Percentiles rank a stretch among this genome's conserved stretches.
phyloP scores from a whole-genome alignment of 2,888 invertebrate genomes.

The Trilocha varians region DNA sequence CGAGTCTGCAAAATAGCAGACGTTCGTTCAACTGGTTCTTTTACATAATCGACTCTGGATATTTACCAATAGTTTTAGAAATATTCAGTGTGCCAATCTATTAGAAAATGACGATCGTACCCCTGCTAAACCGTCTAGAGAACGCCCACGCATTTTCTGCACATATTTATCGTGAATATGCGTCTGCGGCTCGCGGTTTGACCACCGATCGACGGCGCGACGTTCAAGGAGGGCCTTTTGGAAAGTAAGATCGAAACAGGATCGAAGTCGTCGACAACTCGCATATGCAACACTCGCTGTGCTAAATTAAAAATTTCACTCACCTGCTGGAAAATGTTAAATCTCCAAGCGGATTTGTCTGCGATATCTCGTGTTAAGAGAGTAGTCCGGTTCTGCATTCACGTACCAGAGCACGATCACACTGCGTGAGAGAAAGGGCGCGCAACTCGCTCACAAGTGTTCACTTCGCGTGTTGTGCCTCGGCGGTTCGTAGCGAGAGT shows the following conservation, averaged over 20 bases:
- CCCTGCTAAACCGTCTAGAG: slow-evolving; percentile 10
- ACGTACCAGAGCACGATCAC: slow-evolving; percentile 67
- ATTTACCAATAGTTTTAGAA: slow-evolving; percentile 55
- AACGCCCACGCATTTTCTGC: slow-evolving; percentile 40
- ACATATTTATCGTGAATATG: slow-evolving; percentile 25
- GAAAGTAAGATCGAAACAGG: slow-evolving; percentile 39
- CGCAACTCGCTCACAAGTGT: slow-evolving; percentile 54
- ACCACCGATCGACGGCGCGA: slow-evolving; percentile 3
- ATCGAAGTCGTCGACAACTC: slow-evolving; percentile 33
- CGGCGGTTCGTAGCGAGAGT: slow-evolving; percentile 47
- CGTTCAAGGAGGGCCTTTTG: slow-evolving; percentile 38
- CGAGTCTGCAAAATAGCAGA: slow-evolving; percentile 23
- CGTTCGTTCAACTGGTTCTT: slow-evolving; percentile 14
- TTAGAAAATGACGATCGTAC: not conserved
- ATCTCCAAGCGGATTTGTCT: slow-evolving; percentile 45
- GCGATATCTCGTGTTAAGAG: slow-evolving; percentile 49
- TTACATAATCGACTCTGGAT: slow-evolving; percentile 30
- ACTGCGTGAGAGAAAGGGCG: slow-evolving; percentile 71
- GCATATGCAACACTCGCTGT: slow-evolving; percentile 45
- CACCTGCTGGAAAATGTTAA: slow-evolving; percentile 47
- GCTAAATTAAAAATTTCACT: slow-evolving; percentile 31
- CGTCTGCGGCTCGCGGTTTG: not conserved
- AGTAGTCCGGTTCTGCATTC: slow-evolving; percentile 69
- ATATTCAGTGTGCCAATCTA: slow-evolving; percentile 21
- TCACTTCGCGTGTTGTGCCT: slow-evolving; percentile 57